These are phyloP conservation scores for Cataglyphis albicans DNA, from an alignment of 2,888 invertebrate genomes.

Conservation along the genomic window DNA sequence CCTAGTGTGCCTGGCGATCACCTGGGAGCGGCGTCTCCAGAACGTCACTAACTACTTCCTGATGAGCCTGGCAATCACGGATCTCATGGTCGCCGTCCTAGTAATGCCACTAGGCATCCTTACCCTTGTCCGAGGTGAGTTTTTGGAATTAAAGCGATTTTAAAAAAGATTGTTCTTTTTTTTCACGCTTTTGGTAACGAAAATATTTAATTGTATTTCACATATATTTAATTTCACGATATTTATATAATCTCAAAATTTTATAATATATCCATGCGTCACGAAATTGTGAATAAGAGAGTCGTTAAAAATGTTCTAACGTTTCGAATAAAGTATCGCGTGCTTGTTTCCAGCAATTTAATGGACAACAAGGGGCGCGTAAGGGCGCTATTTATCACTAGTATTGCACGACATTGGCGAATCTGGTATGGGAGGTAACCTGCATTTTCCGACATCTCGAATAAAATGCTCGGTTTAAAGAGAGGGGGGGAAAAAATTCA, in stretches of 20 bases:
- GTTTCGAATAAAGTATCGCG: slow-evolving; percentile 11
- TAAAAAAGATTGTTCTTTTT: neutral
- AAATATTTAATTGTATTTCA: neutral
- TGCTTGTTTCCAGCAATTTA: slow-evolving; percentile 5
- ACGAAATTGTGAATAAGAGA: neutral
- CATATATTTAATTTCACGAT: too few relatives aligned
- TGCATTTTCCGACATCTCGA: neutral
- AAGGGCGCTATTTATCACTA: slow-evolving; percentile 29
- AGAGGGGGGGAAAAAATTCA: neutral
- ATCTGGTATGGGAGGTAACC: neutral
- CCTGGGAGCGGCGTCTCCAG: slow-evolving; percentile 95
- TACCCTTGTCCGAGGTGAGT: slow-evolving; percentile 93
- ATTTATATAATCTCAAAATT: too few relatives aligned
- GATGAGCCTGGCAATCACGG: slow-evolving; percentile 97
- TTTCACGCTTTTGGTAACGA: neutral
- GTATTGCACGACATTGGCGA: neutral
- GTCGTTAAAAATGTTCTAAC: neutral
- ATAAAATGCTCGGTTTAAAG: slow-evolving; percentile 13
- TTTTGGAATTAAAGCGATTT: neutral
- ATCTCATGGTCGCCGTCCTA: slow-evolving; percentile 96
- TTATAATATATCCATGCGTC: neutral
- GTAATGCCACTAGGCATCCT: slow-evolving; percentile 98
- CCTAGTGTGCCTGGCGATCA: slow-evolving; percentile 96
- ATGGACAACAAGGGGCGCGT: neutral
- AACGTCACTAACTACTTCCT: slow-evolving; percentile 99